Evolutionary conservation across 1,140 invertebrate species (phyloP), one percentile per base, ranked within the genome.

Genomic region (Pinna nobilis): DNA sequence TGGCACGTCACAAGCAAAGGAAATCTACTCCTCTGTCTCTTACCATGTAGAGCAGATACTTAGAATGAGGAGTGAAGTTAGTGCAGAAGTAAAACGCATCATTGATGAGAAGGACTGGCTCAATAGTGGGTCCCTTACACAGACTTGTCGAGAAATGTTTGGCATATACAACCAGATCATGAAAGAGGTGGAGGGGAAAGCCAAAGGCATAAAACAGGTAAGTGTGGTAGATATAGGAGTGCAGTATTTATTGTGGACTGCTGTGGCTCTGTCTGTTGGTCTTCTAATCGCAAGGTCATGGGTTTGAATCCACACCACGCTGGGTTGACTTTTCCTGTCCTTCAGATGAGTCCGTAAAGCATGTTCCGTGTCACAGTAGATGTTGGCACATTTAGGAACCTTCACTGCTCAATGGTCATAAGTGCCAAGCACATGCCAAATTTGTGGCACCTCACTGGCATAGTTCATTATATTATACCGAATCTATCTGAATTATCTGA

Each of bases 61-160:
- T 30, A 28, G 11, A 33, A 2, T 35, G 13, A 41, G 44, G 35
- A 49, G 64, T 5, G n/a, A 13, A 6, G 69, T 64, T 6, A 32
- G 53, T 1, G 5, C n/a, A 11, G 32, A 64, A 23, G 32, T 71
- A 4, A 41, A 15, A 11, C 30, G 6, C 1, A 64, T 71, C 5
- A 33, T 64, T 0, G 49, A 71, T 13, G 25, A 20, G 5, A 39
- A 30, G 25, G 28, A 71, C 28, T 71, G 69, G 69, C 18, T 30
- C 30, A 57, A 70, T 5, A 33, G 25, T 2, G 13, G 37, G 13
- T 47, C n/a, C n/a, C n/a, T n/a, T 70, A 23, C 44, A 61, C 3
- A 9, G 28, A 15, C 15, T 15, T 23, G 67, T 70, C 1, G 32
- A 51, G 44, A 61, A 25, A 70, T 70, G 67, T 18, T 30, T 11